Base-by-base conservation (phyloP, 2,797 vertebrate genomes). In the Acrossocheilus wenchowensis region DNA sequence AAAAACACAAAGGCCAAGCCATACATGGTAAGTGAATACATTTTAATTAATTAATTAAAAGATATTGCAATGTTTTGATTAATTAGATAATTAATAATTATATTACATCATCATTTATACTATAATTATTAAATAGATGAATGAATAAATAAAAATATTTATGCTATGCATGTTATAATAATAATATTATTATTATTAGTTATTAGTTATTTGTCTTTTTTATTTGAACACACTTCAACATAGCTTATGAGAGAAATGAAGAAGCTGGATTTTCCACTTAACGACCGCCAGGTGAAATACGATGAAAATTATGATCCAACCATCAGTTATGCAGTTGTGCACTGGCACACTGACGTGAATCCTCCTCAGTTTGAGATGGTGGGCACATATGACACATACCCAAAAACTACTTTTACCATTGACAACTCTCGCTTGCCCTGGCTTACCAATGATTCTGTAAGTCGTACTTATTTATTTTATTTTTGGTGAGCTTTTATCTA, bases 201-300 rank as follows among this genome's bases (percentile, higher is more conserved):
- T 26, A 34, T 5, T 26, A 64, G 34, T 36, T 3, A 1, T 21
- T 21, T 5, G 26, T 36, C 2, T 54, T 77, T 6, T 36, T 21
- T 77, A 21, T 50, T 5, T 83, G 5, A 75, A 2, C 50, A 23
- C 34, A 69, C 77, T 77, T 34, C 78, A 84, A 41, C 48, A 41
- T 89, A 98, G 96, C 94, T 98, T 89, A 92, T 97, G 15, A 89
- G 94, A 78, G 93, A 96, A 91, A 90, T 97, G 72, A 94, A 84
- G 90, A 94, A 92, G 73, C 95, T 95, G 9, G 95, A 97, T 86
- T 98, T 98, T 84, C 94, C 90, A 9, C 92, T 97, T 17, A 90
- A 95, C 6, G 87, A 94, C 6, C 91, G 91, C 11, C 90, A 0
- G 4, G 88, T 98, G 86, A 87, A 90, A 2, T 98, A 98, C 36